A percentile compares a stretch with the other conserved stretches of the same genome.
Conservation (phyloP, 2,113 vertebrate genomes). For the Mystacornis crossleyi region DNA sequence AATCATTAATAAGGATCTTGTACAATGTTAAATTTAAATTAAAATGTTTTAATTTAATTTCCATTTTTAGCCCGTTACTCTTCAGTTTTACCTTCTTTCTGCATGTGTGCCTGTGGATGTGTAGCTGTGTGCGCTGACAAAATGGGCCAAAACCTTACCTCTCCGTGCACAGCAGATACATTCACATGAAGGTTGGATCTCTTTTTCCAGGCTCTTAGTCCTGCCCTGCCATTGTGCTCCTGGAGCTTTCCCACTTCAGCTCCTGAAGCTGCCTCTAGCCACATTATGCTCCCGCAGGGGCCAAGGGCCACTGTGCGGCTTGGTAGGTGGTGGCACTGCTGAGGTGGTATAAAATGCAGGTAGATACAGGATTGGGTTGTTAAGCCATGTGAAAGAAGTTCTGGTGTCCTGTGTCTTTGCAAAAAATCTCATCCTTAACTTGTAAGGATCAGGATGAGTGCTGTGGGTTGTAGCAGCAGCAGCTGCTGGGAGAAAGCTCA, state of each 20-base stretch:
- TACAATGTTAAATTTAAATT: neutral
- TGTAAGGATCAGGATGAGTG: neutral
- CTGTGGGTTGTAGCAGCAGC: accelerated
- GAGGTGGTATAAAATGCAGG: neutral
- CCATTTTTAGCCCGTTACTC: neutral
- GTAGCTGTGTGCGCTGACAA: neutral
- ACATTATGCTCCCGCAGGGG: neutral
- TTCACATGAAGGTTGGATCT: neutral
- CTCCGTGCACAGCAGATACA: accelerated
- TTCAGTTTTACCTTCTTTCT: neutral
- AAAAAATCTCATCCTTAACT: neutral
- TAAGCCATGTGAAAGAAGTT: neutral
- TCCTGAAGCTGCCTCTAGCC: neutral
- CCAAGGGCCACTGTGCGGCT: neutral
- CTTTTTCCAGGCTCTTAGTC: neutral
- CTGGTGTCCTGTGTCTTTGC: neutral
- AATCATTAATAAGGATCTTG: neutral
- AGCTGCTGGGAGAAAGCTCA: accelerated
- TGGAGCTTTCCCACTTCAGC: neutral
- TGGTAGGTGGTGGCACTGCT: neutral
- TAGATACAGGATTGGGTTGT: neutral
- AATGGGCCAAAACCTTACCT: accelerated
- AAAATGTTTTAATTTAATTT: neutral
- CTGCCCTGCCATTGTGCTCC: neutral
- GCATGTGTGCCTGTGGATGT: accelerated